Conservation (phyloP, 2,888 invertebrate species). For the Andricus quercusramuli region DNA sequence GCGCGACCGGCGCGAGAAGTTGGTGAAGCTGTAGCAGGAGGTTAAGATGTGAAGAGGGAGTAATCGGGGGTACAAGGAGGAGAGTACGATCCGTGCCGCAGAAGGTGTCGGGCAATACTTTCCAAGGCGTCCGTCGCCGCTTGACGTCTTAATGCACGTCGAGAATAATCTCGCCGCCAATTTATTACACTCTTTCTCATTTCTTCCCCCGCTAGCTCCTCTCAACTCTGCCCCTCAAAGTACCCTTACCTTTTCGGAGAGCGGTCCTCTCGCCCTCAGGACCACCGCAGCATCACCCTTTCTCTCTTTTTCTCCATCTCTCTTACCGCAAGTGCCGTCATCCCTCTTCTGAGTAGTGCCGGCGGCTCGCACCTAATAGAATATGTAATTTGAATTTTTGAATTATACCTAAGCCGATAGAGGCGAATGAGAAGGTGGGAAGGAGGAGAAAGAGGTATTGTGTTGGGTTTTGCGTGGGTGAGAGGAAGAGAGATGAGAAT, state of each 20-base stretch:
- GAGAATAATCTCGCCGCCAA: conserved; percentile 79
- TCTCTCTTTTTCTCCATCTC: conserved; percentile 44
- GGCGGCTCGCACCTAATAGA: conserved; percentile 70
- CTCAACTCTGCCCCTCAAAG: conserved; percentile 47
- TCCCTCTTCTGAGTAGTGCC: conserved; percentile 50
- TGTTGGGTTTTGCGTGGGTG: conserved; percentile 5
- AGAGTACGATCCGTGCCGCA: conserved; percentile 60
- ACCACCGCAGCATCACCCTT: conserved; percentile 43
- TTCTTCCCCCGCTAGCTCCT: conserved; percentile 68
- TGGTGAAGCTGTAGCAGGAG: conserved; percentile 47
- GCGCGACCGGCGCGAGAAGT: conserved; percentile 31
- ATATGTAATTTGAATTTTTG: conserved; percentile 74
- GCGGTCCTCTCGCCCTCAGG: conserved; percentile 51
- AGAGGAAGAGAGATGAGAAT: conserved; percentile 43
- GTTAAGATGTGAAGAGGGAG: conserved; percentile 48
- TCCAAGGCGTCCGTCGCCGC: conserved; percentile 76
- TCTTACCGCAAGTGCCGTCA: conserved; percentile 49
- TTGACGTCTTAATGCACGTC: conserved; percentile 79
- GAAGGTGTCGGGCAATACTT: conserved; percentile 78
- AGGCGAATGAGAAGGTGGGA: background rate
- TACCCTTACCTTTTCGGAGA: conserved; percentile 50
- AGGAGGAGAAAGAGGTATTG: conserved; percentile 35
- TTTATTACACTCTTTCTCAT: conserved; percentile 79
- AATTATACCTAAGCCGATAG: conserved; percentile 25
- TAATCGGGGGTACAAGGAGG: conserved; percentile 44